Evolutionary conservation across 1,140 invertebrate genomes (phyloP).

Genomic region (Pseudomyrmex cubaensis): DNA sequence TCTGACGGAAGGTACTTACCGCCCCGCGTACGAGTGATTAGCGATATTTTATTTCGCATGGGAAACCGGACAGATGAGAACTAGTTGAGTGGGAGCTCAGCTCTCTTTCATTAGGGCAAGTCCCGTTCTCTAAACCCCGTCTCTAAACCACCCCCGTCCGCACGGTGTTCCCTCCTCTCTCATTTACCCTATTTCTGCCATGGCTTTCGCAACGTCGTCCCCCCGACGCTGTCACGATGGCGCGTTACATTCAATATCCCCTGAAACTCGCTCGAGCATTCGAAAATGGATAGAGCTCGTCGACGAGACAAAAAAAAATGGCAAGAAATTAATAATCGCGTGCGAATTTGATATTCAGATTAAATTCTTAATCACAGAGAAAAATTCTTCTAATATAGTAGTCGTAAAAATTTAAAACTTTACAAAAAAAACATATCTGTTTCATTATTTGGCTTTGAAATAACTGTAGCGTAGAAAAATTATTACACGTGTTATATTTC

Average conservation of each 20-base stretch:
- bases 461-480: neutral
- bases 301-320: neutral
- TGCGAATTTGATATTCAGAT: constrained; percentile 19
- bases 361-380: constrained; percentile 1
- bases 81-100: constrained; percentile 85
- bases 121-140: constrained; percentile 71
- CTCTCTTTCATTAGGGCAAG: constrained; percentile 83
- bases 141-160: constrained; percentile 44
- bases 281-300: constrained; percentile 70
- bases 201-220: constrained; percentile 44
- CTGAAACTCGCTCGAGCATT: constrained; percentile 68
- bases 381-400: constrained; percentile 24
- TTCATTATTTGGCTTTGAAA: neutral
- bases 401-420: too few species aligned
- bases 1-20: constrained; percentile 80
- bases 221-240: constrained; percentile 72
- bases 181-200: constrained; percentile 20
- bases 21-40: constrained; percentile 83
- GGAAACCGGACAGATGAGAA: constrained; percentile 86
- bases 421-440: too few species aligned
- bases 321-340: constrained; percentile 23
- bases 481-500: too few species aligned
- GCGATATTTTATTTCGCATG: constrained; percentile 86
- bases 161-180: constrained; percentile 29
- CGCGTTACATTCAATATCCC: constrained; percentile 77